Base-by-base conservation (phyloP, 1,140 invertebrate genomes). In the Pantala flavescens region DNA sequence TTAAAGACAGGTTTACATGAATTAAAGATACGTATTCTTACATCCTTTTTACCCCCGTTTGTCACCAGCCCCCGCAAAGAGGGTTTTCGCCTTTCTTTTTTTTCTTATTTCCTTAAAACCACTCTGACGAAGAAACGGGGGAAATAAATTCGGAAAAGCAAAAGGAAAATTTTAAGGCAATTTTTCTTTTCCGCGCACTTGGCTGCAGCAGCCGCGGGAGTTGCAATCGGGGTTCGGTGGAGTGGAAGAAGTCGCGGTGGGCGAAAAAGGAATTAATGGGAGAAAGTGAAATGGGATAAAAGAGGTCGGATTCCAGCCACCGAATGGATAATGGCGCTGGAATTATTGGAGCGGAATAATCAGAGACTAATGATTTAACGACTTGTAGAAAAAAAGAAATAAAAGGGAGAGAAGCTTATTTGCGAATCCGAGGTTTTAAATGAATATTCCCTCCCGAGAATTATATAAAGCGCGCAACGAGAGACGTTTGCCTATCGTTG, bases 151-250 rank as follows among this genome's bases (percentile, higher is more conserved):
- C 9, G 3, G 28, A 63, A 63, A 63, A 63, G n/a, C 49, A 63
- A 63, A 21, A 63, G 3, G 49, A 19, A 63, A 63, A 63, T 7
- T 63, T 19, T 63, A 63, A 63, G n/a, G 49, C n/a, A 63, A 21
- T 63, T 63, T 63, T 63, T 63, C 49, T 63, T 63, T 63, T 63
- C 49, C 49, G 49, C n/a, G 49, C 49, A 63, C n/a, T 63, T 63
- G 49, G 49, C 49, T 63, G 49, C 49, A 19, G 49, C 49, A 1
- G 49, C 49, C 3, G 49, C 3, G 49, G 49, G 12, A 63, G 49
- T 63, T 63, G 49, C 49, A 63, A 63, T 19, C 16, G 49, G 49
- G n/a, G 12, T 21, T 63, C n/a, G 12, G 3, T 63, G 49, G 12
- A 21, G 49, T 12, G 49, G 3, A 63, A 21, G 49, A 12, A 16